Evolutionary conservation across 2,888 invertebrate species (phyloP), one percentile per base, ranked within the genome.

Genomic region (Ryuthela nishihirai): DNA sequence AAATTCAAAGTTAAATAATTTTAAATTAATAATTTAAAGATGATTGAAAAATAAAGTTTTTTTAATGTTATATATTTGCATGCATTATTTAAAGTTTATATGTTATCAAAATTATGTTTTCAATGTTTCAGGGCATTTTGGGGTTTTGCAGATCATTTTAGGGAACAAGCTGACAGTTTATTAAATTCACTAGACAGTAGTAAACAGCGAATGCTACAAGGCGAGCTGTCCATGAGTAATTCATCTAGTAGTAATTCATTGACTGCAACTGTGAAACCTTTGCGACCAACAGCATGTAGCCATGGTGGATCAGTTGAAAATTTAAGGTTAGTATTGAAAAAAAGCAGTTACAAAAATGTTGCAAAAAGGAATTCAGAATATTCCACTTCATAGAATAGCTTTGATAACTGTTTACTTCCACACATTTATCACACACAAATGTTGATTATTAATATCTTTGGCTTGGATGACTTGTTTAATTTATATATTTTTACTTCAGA

Each of bases 121-220:
- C n/a, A n/a, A n/a, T n/a, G n/a, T 67, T 72, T 54, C 72, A 89
- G 91, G 71, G 89, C 92, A n/a, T 97, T 85, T 76, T 87, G 87
- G 82, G 85, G 85, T 15, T 95, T 91, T 77, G 84, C 86, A 48
- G 84, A 87, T 2, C 88, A 91, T 72, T 97, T 95, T 77, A 90
- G 91, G 0, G 88, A 87, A 2, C 85, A 89, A 68, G 94, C 94
- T 0, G 94, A 95, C 63, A 79, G 81, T 23, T 77, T 98, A 64
- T 82, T 94, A 69, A 82, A 84, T 49, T 83, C 85, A 0, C 79
- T 99, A 44, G 98, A 98, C 72, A 80, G 85, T 1, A 83, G 80
- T 44, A 84, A 86, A 71, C 82, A 85, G 72, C 79, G 84, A 65
- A 81, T 83, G 56, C 72, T 88, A 26, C 82, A 83, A 68, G 82